A percentile compares a stretch with the other conserved stretches of the same genome.
phyloP scores from a whole-genome alignment of 2,888 invertebrate species.

The Aspidiotus destructor region DNA sequence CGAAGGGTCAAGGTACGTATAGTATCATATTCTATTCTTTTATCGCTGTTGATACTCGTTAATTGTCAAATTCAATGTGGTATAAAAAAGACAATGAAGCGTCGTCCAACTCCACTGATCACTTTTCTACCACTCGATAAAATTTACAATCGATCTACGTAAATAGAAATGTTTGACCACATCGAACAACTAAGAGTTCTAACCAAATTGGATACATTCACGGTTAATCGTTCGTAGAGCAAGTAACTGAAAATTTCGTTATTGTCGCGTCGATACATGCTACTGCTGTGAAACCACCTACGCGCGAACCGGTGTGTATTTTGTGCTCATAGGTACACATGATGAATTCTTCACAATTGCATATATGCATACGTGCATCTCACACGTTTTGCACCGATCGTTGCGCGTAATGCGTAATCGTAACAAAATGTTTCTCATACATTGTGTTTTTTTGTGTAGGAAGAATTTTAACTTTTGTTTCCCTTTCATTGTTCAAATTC shows the following conservation, averaged over 20 bases:
- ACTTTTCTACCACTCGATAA: constrained; percentile 13
- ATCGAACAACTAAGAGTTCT: constrained; percentile 7
- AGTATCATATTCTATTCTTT: background rate
- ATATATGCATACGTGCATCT: background rate
- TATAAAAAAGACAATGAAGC: constrained; percentile 10
- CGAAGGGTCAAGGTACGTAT: constrained; percentile 24
- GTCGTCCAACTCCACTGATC: constrained; percentile 23
- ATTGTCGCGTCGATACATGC: background rate
- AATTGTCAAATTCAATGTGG: constrained; percentile 20
- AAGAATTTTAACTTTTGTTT: too few relatives aligned
- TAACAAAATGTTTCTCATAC: too few relatives aligned
- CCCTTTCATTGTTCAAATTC: too few relatives aligned
- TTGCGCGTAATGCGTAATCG: background rate
- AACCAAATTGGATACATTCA: constrained; percentile 26
- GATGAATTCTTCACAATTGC: background rate
- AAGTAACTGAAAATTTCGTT: constrained; percentile 1
- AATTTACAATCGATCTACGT: too few relatives aligned
- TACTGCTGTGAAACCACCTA: background rate
- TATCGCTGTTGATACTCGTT: constrained; percentile 15
- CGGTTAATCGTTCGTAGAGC: constrained; percentile 14
- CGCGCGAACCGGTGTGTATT: background rate
- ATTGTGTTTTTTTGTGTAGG: too few relatives aligned
- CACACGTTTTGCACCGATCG: background rate
- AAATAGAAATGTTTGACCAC: constrained; percentile 22
- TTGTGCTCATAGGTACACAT: background rate